Percentiles rank a stretch among this genome's conserved stretches.
Conservation (phyloP, 2,888 invertebrate species). For the Bembecia ichneumoniformis region DNA sequence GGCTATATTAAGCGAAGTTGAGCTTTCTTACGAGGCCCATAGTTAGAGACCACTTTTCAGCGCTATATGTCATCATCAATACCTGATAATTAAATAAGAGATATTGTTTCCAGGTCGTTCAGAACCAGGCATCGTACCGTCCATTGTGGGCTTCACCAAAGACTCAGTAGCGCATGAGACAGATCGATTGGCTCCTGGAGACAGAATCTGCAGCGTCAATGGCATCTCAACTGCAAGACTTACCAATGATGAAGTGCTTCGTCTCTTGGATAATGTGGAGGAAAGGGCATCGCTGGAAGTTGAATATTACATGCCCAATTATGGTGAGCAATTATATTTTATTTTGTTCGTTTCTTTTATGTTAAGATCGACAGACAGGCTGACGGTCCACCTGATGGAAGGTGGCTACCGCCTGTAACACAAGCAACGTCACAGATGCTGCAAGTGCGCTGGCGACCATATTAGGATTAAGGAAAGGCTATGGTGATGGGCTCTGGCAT, state of each 20-base stretch:
- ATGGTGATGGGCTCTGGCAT: no score
- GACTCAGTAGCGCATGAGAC: conserved; percentile 80
- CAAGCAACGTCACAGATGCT: no score
- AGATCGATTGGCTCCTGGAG: conserved; percentile 85
- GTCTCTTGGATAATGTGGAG: conserved; percentile 81
- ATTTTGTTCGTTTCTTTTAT: background rate
- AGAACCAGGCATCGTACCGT: conserved; percentile 77
- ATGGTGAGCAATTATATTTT: conserved; percentile 62
- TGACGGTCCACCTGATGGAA: no score
- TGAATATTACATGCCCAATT: conserved; percentile 86
- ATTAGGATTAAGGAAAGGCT: no score
- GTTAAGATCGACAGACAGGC: no score
- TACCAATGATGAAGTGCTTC: conserved; percentile 83
- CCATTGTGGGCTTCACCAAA: conserved; percentile 77
- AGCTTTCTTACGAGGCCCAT: no score
- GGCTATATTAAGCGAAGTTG: no score
- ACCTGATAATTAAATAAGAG: no score
- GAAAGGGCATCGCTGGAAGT: conserved; percentile 84
- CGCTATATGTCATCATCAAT: no score
- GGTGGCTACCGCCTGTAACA: no score
- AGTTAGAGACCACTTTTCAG: no score
- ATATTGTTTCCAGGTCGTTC: conserved; percentile 69
- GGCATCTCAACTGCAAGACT: conserved; percentile 83
- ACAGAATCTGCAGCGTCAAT: conserved; percentile 85
- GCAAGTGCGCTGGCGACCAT: no score